Evolutionary conservation across 2,888 invertebrate genomes (phyloP), one percentile per base, ranked within the genome.

Genomic region (Alitta virens): DNA sequence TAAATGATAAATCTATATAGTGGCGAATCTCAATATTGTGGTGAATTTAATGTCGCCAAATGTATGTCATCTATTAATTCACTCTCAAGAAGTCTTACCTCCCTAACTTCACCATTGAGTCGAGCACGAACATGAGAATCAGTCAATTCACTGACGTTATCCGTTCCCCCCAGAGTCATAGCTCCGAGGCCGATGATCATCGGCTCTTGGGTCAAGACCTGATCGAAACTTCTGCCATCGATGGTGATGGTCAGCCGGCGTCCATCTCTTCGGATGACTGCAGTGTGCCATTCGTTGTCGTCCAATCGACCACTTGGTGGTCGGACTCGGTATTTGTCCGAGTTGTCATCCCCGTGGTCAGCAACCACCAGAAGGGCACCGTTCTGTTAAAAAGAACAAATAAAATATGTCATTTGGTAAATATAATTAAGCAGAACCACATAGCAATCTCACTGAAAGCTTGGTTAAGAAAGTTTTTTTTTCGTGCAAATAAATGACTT

Each of bases 121-220:
- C 74, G 73, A 1, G 61, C 59, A 12, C 54, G 56, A 18, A 77
- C 67, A 2, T 67, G 54, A 2, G 67, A 61, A n/a, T 67, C 61
- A 3, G 79, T 78, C 24, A 70, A 57, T 0, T 59, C 51, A 3
- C 57, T 42, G 1, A 73, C 65, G 43, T 74, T 61, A 2, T 64
- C 62, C 14, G 71, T 70, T 5, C 79, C 79, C 0, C 77, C 78
- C 2, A 79, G 67, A 56, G 70, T 74, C 0, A 78, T 69, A n/a
- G 68, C 65, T 2, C 73, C 74, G 2, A 60, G 63, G 9, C 62
- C 62, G 26, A 77, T 62, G 57, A 78, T 68, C 63, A 73, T 70
- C 1, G 74, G 52, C 38, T 72, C 68, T 24, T 62, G 52, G 27
- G 42, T 21, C 49, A 49, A 0, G 65, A 49, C 3, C n/a, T 59